Percentiles rank a stretch among this genome's conserved stretches.
Conservation (phyloP, 2,113 vertebrate genomes). For the Sorex fumeus region DNA sequence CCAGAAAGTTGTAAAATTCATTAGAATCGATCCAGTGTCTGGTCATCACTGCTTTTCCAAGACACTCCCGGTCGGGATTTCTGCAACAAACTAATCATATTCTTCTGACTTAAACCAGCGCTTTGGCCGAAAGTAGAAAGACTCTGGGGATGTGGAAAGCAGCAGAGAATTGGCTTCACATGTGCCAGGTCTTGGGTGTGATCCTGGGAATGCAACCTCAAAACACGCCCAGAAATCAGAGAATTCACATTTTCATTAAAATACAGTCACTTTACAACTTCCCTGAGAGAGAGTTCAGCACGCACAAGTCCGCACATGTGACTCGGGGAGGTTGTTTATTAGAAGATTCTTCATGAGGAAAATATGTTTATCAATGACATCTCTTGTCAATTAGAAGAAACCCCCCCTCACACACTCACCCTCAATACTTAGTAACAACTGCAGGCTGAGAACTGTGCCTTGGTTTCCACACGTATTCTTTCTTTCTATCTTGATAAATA, state of each 20-base stretch:
- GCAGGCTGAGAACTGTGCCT: not conserved
- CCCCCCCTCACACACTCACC: not conserved
- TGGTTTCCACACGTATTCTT: slow-evolving; percentile 17
- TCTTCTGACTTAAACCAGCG: not conserved
- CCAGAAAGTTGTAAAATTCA: slow-evolving; percentile 13
- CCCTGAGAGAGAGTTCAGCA: not conserved
- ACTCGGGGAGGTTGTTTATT: not conserved
- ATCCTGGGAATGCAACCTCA: too few relatives aligned
- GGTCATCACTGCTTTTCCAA: not conserved
- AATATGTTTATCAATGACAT: slow-evolving; percentile 27
- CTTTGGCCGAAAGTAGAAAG: not conserved
- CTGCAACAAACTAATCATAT: not conserved
- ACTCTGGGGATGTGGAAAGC: too few relatives aligned
- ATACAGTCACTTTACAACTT: slow-evolving; percentile 36
- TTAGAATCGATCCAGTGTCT: not conserved
- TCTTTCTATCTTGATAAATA: slow-evolving; percentile 42
- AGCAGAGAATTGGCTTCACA: too few relatives aligned
- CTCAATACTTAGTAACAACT: not conserved
- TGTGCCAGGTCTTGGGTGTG: too few relatives aligned
- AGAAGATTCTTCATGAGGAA: not conserved
- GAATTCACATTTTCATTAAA: slow-evolving; percentile 57
- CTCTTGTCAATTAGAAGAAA: not conserved
- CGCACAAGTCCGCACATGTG: not conserved
- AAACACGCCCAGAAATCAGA: not conserved
- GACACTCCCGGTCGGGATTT: not conserved